phyloP scores from a whole-genome alignment of 2,888 invertebrate species.

The Anthophora plumipes region DNA sequence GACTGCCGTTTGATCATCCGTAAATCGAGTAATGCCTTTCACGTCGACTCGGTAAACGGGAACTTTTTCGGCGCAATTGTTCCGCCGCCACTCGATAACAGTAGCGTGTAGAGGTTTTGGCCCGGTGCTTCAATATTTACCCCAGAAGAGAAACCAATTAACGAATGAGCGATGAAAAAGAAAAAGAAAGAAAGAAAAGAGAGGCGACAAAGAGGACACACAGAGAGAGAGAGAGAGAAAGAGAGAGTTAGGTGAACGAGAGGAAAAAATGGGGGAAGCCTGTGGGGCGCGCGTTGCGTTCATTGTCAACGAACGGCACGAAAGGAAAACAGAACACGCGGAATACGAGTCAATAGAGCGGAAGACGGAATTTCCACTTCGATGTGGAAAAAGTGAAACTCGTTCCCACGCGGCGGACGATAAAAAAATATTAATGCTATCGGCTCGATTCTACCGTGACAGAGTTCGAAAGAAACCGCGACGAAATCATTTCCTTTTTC shows the following conservation, averaged over 20 bases:
- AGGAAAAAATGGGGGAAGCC: background rate
- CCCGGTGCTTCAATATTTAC: constrained; percentile 43
- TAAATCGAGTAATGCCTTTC: constrained; percentile 33
- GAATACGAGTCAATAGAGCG: constrained; percentile 47
- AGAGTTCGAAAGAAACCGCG: background rate
- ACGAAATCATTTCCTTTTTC: background rate
- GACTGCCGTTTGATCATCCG: constrained; percentile 38
- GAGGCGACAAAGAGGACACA: too few species aligned
- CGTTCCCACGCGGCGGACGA: constrained; percentile 32
- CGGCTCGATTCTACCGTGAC: constrained; percentile 3
- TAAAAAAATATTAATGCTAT: constrained; percentile 48
- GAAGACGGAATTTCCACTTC: constrained; percentile 48
- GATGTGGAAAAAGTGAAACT: constrained; percentile 43
- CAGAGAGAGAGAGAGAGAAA: too few species aligned
- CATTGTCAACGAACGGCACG: constrained; percentile 47
- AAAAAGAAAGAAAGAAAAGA: too few species aligned
- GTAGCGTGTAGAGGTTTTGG: background rate
- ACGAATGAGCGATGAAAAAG: constrained; percentile 39
- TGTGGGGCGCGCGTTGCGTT: constrained; percentile 23
- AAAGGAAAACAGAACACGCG: constrained; percentile 50
- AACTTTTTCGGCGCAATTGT: constrained; percentile 34
- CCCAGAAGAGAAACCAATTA: constrained; percentile 46
- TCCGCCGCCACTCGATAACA: constrained; percentile 40
- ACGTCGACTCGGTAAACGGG: constrained; percentile 28
- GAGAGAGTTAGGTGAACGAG: too few species aligned